These are phyloP conservation scores for Aporophyla nigra DNA, from an alignment of 2,888 invertebrate species.

Conservation along the genomic window DNA sequence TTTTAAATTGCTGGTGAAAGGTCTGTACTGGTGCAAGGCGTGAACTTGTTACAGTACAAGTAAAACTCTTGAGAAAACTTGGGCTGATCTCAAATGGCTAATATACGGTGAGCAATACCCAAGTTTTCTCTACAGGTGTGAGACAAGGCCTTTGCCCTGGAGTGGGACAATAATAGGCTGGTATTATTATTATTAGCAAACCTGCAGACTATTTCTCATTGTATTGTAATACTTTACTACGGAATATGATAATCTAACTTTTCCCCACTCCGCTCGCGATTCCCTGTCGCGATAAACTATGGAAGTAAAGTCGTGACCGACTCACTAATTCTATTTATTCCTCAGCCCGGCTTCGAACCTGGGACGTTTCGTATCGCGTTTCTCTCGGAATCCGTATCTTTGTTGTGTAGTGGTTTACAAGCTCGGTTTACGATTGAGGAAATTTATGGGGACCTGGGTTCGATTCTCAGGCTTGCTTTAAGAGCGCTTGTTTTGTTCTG, in stretches of 20 bases:
- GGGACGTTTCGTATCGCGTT: constrained; percentile 60
- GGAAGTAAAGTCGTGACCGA: constrained; percentile 62
- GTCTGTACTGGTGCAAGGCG: background rate
- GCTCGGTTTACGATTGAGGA: constrained; percentile 25
- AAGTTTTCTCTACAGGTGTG: background rate
- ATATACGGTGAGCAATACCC: no score
- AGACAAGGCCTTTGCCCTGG: background rate
- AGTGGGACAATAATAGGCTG: background rate
- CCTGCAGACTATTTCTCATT: background rate
- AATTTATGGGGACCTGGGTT: constrained; percentile 29
- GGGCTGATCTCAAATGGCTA: no score
- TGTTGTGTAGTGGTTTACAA: constrained; percentile 34
- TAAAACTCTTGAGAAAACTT: background rate
- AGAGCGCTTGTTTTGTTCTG: constrained; percentile 10
- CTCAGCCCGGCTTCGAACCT: constrained; percentile 40
- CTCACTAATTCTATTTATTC: constrained; percentile 66
- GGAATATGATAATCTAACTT: constrained; percentile 57
- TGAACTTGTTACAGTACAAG: background rate
- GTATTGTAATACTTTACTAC: constrained; percentile 14
- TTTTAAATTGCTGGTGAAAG: no score
- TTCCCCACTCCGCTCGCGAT: constrained; percentile 48
- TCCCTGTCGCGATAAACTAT: constrained; percentile 56
- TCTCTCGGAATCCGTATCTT: constrained; percentile 45
- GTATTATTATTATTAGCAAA: background rate
- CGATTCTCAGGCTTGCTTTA: background rate